Base-by-base conservation (phyloP, 2,888 invertebrate species). In the Melanophora roralis region DNA sequence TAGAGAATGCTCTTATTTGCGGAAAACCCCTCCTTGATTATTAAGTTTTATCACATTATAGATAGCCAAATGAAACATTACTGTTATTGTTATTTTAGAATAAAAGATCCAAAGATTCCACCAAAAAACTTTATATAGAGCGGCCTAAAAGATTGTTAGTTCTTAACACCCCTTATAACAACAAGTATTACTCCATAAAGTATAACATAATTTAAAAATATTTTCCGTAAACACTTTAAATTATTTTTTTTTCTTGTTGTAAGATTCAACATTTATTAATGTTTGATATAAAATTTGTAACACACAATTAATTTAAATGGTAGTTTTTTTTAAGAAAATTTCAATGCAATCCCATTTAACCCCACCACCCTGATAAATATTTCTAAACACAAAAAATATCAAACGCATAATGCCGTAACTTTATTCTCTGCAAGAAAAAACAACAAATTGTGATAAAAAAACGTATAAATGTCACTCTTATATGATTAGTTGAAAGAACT, bases 261-360 rank as follows among this genome's bases (percentile, higher is more conserved):
- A 53, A 21, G 32, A 47, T 67, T 62, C 55, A 60, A 80, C n/a
- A n/a, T 80, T 59, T 51, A n/a, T 68, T 68, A 64, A 49, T 65
- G 59, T 74, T 36, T 36, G 14, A 62, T 21, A 62, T 21, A 16
- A 14, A 76, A 76, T 80, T 80, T 72, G 76, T 67, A 72, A 72
- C 80, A 80, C 49, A 59, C 76, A 67, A 76, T 80, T 76, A 80
- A 59, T 68, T 76, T 59, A 68, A 80, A 65, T 80, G 64, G 64
- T 60, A 60, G 51, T 78, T 55, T 57, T 72, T 36, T 23, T 19
- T 3, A 27, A 27, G 3, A 64, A 64, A 47, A 72, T 43, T 11
- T 8, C 47, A 64, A 62, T 76, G 49, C 64, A 73, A 64, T 59
- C 36, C 45, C 32, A 68, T 76, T 76, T 76, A 59, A 73, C 68